These are phyloP conservation scores for Oncorhynchus clarkii DNA, from an alignment of 2,113 vertebrate species.

Conservation along the genomic window DNA sequence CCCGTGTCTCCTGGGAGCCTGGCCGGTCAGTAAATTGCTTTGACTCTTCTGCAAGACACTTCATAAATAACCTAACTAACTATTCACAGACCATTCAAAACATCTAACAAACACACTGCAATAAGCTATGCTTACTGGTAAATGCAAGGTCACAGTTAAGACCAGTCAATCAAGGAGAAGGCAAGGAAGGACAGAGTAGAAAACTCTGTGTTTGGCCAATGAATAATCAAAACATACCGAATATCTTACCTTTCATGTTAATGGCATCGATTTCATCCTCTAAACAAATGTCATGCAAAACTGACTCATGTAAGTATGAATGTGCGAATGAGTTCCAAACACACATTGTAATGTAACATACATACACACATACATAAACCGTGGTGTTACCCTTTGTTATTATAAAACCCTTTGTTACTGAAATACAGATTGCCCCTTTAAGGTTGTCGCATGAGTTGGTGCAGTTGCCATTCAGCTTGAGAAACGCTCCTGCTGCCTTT, in stretches of 20 bases:
- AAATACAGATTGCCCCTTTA: no score
- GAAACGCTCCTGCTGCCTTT: not conserved
- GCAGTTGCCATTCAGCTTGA: not conserved
- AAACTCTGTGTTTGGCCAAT: not conserved
- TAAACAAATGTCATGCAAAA: slow-evolving; percentile 1
- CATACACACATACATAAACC: no score
- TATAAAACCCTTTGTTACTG: no score
- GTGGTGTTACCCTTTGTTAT: no score
- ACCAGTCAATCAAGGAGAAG: not conserved
- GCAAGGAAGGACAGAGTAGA: not conserved
- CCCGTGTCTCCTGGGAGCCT: no score
- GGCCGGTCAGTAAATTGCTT: no score
- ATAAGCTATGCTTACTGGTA: no score
- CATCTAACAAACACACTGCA: not conserved
- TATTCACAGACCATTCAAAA: no score
- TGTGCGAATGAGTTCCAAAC: not conserved
- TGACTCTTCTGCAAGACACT: no score
- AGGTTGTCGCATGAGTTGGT: no score
- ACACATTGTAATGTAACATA: not conserved
- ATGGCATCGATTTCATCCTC: slow-evolving; percentile 30
- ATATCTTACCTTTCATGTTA: slow-evolving; percentile 56
- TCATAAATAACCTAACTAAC: no score
- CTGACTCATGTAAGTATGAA: not conserved
- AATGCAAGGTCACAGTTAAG: not conserved
- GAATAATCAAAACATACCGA: not conserved